Evolutionary conservation across 2,888 invertebrate genomes (phyloP).

Genomic region (Strigamia crassipes): DNA sequence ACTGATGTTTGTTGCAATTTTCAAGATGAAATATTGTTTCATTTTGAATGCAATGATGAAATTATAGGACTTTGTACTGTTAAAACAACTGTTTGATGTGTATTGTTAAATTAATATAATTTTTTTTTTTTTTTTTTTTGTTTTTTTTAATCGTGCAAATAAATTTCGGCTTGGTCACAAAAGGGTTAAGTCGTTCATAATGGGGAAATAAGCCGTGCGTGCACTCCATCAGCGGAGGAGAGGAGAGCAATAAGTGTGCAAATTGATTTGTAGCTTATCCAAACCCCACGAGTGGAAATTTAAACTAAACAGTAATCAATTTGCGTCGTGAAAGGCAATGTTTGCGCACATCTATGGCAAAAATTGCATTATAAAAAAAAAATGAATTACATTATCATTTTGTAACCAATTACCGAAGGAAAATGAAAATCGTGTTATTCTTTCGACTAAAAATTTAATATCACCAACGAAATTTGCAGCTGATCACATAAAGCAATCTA

Average conservation of each 20-base stretch:
- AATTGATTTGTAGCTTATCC: conserved; percentile 42
- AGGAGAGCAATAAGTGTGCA: conserved; percentile 24
- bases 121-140: too few relatives aligned
- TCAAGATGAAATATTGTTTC: too few relatives aligned
- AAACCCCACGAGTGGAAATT: conserved; percentile 33
- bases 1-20: too few relatives aligned
- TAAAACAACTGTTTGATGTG: too few relatives aligned
- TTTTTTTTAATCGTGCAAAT: not conserved
- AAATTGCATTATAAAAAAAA: conserved; percentile 31
- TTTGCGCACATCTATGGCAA: conserved; percentile 14
- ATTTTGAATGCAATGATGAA: too few relatives aligned
- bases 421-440: conserved; percentile 8
- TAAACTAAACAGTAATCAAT: conserved; percentile 42
- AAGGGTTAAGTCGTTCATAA: conserved; percentile 35
- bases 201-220: conserved; percentile 36
- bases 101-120: too few relatives aligned
- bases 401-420: conserved; percentile 18
- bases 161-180: not conserved
- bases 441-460: conserved; percentile 34
- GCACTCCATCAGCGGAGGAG: not conserved
- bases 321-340: not conserved
- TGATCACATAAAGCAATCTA: not conserved
- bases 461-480: conserved; percentile 25
- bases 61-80: too few relatives aligned
- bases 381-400: conserved; percentile 40